Evolutionary conservation across 2,797 vertebrate genomes (phyloP).

Genomic region (Eulemur mongoz): DNA sequence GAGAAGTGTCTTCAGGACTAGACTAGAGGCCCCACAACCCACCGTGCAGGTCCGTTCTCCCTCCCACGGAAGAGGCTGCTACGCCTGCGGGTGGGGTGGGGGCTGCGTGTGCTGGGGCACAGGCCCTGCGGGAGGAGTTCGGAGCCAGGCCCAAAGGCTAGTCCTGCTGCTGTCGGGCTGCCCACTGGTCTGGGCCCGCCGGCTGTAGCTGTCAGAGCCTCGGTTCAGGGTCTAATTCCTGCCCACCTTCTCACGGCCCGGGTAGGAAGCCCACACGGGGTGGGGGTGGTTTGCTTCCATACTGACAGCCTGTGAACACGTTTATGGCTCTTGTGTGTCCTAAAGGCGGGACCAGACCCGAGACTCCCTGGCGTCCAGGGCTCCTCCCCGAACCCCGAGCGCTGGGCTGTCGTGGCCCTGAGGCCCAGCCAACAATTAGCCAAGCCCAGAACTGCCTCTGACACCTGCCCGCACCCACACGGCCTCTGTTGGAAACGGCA

Average conservation of each 20-base stretch:
- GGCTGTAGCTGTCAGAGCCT: not conserved
- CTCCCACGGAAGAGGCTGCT: not conserved
- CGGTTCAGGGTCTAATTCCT: not conserved
- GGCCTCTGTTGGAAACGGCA: not conserved
- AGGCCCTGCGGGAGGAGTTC: not conserved
- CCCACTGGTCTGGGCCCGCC: accelerated
- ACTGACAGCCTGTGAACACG: accelerated
- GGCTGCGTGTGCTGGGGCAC: accelerated
- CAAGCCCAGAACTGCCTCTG: not conserved
- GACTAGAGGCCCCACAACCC: not conserved
- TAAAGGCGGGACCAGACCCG: not conserved
- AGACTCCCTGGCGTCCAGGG: not conserved
- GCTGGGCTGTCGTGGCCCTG: not conserved
- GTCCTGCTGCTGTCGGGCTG: accelerated
- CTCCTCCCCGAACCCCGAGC: accelerated
- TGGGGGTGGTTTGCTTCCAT: not conserved
- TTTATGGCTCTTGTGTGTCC: not conserved
- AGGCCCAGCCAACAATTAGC: too few relatives aligned
- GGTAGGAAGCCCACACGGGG: accelerated
- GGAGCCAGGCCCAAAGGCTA: not conserved
- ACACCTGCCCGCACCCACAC: not conserved
- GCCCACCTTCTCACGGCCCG: accelerated
- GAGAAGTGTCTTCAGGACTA: not conserved
- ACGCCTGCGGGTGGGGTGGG: not conserved
- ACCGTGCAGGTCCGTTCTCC: accelerated